phyloP scores from a whole-genome alignment of 2,113 vertebrate genomes.

The Eonycteris spelaea region DNA sequence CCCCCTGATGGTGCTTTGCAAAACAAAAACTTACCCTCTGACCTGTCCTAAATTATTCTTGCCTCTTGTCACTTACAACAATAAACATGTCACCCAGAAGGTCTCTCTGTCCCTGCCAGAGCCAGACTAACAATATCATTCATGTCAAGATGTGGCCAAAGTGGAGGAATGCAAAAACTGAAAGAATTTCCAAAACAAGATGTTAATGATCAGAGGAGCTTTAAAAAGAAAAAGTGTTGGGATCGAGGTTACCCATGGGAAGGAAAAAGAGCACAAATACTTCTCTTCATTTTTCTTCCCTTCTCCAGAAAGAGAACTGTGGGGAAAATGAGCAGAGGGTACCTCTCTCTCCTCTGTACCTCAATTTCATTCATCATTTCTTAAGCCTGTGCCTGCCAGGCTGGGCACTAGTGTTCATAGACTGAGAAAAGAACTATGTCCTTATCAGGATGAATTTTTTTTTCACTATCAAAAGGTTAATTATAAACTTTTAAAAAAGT shows the following conservation, averaged over 20 bases:
- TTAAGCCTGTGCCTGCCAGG: not conserved
- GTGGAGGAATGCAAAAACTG: not conserved
- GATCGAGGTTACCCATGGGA: not conserved
- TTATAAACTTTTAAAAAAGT: no score
- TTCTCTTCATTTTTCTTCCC: not conserved
- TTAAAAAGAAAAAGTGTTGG: not conserved
- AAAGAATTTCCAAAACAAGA: conserved; percentile 33
- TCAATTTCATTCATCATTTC: not conserved
- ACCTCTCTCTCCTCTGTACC: not conserved
- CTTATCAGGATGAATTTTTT: not conserved
- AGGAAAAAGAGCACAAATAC: not conserved
- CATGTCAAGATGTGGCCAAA: conserved; percentile 27
- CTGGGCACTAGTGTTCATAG: not conserved
- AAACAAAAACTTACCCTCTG: conserved; percentile 54
- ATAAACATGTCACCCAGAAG: conserved; percentile 49
- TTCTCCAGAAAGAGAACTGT: not conserved
- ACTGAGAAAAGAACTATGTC: not conserved
- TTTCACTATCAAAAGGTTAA: no score
- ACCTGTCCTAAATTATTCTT: conserved; percentile 43
- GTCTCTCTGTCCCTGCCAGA: not conserved
- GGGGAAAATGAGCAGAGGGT: not conserved
- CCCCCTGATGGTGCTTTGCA: not conserved
- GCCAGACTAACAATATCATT: not conserved
- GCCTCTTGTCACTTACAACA: conserved; percentile 16
- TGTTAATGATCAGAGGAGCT: not conserved